phyloP scores from a whole-genome alignment of 2,113 vertebrate genomes.

The Planiliza haematocheilus region DNA sequence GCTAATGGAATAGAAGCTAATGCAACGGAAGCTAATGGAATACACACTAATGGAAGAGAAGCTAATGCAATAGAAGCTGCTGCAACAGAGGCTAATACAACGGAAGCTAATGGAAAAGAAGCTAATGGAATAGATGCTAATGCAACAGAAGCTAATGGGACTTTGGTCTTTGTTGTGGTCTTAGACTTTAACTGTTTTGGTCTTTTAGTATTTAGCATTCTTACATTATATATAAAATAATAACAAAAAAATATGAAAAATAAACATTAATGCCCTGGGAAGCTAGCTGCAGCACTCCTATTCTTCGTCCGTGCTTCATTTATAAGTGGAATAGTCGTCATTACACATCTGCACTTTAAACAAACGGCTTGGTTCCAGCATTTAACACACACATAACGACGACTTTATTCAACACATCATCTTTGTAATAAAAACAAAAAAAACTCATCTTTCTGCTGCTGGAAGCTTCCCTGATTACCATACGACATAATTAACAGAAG shows the following conservation, averaged over 20 bases:
- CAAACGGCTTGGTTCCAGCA: conserved; percentile 11
- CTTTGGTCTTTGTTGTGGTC: too few relatives aligned
- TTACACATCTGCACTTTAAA: conserved; percentile 23
- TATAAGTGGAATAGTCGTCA: conserved; percentile 26
- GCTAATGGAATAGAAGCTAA: too few relatives aligned
- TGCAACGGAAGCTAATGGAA: too few relatives aligned
- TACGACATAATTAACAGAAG: neutral
- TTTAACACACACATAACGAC: conserved; percentile 2
- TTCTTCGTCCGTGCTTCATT: neutral
- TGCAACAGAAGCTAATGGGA: too few relatives aligned
- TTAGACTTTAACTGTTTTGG: conserved; percentile 2
- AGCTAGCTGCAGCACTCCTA: conserved; percentile 24
- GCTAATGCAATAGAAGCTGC: too few relatives aligned
- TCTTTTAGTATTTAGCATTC: too few relatives aligned
- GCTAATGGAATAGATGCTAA: too few relatives aligned
- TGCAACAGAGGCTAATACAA: too few relatives aligned
- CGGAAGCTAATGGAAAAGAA: too few relatives aligned
- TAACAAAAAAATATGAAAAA: neutral
- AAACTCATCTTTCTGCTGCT: neutral
- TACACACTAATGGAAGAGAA: too few relatives aligned
- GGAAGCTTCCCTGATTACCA: conserved; percentile 14
- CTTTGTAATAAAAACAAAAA: neutral
- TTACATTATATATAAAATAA: too few relatives aligned
- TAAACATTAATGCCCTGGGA: fast-evolving
- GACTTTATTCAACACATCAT: conserved; percentile 1